These are phyloP conservation scores for Solenodon paradoxus DNA, from an alignment of 2,113 vertebrate genomes.

Conservation along the genomic window DNA sequence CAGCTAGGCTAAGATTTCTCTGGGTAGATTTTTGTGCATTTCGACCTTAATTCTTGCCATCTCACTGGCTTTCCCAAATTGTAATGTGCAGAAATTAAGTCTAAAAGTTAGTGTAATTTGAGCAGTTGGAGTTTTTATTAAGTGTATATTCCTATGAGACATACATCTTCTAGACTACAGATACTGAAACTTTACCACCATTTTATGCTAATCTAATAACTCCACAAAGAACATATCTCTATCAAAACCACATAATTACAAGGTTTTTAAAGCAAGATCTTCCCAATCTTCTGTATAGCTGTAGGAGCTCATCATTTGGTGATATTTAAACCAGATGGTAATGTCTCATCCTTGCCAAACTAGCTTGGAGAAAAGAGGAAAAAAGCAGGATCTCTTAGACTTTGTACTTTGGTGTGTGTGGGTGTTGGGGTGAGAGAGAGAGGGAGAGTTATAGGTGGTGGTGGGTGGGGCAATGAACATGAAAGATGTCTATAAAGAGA, in stretches of 20 bases:
- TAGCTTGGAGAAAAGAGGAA: neutral
- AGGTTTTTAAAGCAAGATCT: constrained; percentile 3
- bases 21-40: neutral
- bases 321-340: constrained; percentile 50
- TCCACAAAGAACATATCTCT: constrained; percentile 42
- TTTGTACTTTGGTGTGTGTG: neutral
- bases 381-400: neutral
- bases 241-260: neutral
- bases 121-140: neutral
- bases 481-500: neutral
- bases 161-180: neutral
- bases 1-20: neutral
- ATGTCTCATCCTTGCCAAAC: neutral
- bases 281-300: constrained; percentile 33
- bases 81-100: neutral
- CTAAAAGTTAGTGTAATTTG: neutral
- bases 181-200: neutral
- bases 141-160: neutral
- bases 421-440: neutral
- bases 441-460: too few relatives aligned
- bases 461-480: too few relatives aligned
- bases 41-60: neutral
- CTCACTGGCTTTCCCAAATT: neutral
- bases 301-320: constrained; percentile 29
- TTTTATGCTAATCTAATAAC: neutral